Evolutionary conservation across 2,797 vertebrate species (phyloP).

Genomic region (Peromyscus attwateri): DNA sequence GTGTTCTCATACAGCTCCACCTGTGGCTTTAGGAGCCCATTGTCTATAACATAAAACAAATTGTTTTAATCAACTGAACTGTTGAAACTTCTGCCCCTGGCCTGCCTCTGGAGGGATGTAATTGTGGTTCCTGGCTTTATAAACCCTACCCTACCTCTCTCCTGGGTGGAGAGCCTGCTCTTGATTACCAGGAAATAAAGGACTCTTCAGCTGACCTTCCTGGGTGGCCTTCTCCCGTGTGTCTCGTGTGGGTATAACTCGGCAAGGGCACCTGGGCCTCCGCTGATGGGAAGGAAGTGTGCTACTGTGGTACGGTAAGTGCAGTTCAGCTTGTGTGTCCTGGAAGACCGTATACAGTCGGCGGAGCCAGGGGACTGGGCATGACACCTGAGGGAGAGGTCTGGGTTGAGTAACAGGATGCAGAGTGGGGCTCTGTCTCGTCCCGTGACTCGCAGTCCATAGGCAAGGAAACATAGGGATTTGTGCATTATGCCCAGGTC

Average conservation of each 20-base stretch:
- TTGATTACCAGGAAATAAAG: neutral
- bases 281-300: fast-evolving
- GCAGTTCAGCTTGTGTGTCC: neutral
- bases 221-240: neutral
- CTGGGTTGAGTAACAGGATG: neutral
- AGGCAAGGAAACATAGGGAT: neutral
- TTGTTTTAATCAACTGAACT: neutral
- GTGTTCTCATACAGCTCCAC: neutral
- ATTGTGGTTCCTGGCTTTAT: neutral
- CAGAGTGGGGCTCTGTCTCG: neutral
- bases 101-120: neutral
- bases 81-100: neutral
- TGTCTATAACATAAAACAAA: neutral
- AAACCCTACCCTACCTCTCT: neutral
- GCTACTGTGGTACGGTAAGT: neutral
- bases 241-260: neutral
- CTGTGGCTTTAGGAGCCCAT: neutral
- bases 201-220: neutral
- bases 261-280: neutral
- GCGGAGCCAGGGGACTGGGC: neutral
- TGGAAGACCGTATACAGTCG: neutral
- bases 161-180: neutral
- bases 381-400: neutral
- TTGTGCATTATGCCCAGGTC: neutral
- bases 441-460: no score